These are phyloP conservation scores for Hesperia comma DNA, from an alignment of 2,888 invertebrate species.

Conservation along the genomic window DNA sequence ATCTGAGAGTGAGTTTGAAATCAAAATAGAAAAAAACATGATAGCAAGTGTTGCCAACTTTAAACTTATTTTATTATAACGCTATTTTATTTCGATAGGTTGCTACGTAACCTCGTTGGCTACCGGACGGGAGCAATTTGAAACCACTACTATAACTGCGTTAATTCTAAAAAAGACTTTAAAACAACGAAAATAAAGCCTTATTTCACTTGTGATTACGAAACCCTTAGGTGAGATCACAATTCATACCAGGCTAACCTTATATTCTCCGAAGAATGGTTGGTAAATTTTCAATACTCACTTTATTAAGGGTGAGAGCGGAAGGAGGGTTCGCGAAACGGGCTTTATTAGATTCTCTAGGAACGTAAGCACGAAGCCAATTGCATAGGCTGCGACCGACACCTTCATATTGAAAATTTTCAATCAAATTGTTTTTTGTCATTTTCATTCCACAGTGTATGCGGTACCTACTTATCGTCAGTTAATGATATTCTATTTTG, in stretches of 20 bases:
- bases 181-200: conserved; percentile 41
- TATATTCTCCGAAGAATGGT: conserved; percentile 81
- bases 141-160: conserved; percentile 41
- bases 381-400: conserved; percentile 67
- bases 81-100: conserved; percentile 51
- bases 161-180: conserved; percentile 40
- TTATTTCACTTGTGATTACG: conserved; percentile 41
- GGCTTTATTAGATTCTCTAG: conserved; percentile 82
- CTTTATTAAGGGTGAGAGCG: conserved; percentile 80
- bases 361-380: conserved; percentile 68
- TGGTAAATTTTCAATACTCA: conserved; percentile 85
- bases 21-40: not conserved
- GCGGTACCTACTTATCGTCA: not conserved
- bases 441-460: conserved; percentile 2
- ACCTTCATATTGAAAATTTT: conserved; percentile 63
- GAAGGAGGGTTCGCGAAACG: conserved; percentile 74
- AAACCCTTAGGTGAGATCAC: conserved; percentile 59
- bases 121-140: conserved; percentile 56
- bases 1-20: too few species aligned
- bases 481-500: not conserved
- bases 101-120: conserved; percentile 55
- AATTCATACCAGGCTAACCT: conserved; percentile 74
- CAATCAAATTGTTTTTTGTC: conserved; percentile 29
- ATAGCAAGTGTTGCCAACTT: conserved; percentile 53
- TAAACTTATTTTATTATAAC: conserved; percentile 64